Percentiles rank a stretch among this genome's conserved stretches.
Conservation (phyloP, 2,797 vertebrate genomes). For the Melanogrammus aeglefinus region DNA sequence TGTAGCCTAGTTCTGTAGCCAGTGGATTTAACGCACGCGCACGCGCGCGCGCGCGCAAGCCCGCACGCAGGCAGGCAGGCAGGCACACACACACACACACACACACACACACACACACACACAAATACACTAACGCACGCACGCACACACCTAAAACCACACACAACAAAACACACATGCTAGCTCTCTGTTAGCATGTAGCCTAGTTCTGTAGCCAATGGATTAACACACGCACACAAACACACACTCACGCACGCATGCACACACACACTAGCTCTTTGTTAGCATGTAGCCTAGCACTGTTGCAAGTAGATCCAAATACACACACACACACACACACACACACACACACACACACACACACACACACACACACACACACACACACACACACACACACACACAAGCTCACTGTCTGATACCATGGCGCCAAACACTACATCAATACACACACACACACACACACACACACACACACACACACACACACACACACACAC, state of each 20-base stretch:
- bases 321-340: background rate
- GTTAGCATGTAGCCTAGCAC: too few species aligned
- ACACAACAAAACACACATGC: slow-evolving; percentile 15
- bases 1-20: too few species aligned
- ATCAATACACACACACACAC: too few species aligned
- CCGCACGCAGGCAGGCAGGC: too few species aligned
- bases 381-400: background rate
- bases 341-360: slow-evolving; percentile 6
- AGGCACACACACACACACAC: too few species aligned
- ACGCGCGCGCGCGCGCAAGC: too few species aligned
- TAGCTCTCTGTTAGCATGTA: background rate
- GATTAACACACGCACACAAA: slow-evolving; percentile 19
- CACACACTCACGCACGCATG: background rate
- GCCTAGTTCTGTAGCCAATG: background rate
- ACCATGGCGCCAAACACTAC: background rate
- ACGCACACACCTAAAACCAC: background rate
- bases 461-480: background rate
- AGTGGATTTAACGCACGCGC: too few species aligned
- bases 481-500: background rate
- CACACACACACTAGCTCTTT: background rate
- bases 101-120: too few species aligned
- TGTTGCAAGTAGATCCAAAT: background rate
- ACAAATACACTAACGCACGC: too few species aligned
- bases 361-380: slow-evolving; percentile 8
- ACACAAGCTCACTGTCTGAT: background rate